Evolutionary conservation across 2,888 invertebrate species (phyloP), one percentile per base, ranked within the genome.

Genomic region (Drosophila paranaensis): DNA sequence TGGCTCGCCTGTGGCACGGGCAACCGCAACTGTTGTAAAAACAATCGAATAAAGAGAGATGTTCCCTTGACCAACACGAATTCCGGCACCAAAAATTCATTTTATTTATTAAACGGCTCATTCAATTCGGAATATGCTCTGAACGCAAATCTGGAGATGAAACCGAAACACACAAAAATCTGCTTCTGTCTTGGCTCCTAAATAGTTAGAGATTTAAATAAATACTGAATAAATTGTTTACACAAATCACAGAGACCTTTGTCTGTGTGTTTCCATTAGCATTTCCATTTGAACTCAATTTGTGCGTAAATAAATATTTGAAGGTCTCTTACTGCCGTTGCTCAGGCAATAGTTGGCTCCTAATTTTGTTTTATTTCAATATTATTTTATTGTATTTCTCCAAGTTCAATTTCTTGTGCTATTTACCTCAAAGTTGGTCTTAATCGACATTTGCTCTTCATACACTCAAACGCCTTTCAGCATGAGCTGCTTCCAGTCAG

Each of bases 361-460:
- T 46, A 71, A 79, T 84, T 82, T 82, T 75, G 79, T 77, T 84
- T 82, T 73, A 84, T 74, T 79, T 80, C 63, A 79, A 82, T 79
- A 75, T 77, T 71, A 71, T 77, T 77, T 77, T 77, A 50, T 45
- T 45, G 27, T 25, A 45, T 45, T 45, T 25, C 8, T 0, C 13
- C 14, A 8, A 25, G 1, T 8, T 20, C 20, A 20, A 20, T 20
- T 20, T 20, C 33, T 33, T 13, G 0, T 16, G 1, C 13, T 33
- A 50, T 16, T 33, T 6, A 13, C 16, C 10, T 33, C 6, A 6
- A 13, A 30, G 30, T 30, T 30, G 30, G 6, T 6, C 6, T 1
- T 20, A 6, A 16, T 35, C 51, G 5, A 13, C 33, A 20, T 35
- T 13, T 51, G 35, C 51, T 51, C 9, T 35, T 14, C 8, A 51